Base-by-base conservation (phyloP, 2,888 invertebrate species). In the Agriopis leucophaearia region DNA sequence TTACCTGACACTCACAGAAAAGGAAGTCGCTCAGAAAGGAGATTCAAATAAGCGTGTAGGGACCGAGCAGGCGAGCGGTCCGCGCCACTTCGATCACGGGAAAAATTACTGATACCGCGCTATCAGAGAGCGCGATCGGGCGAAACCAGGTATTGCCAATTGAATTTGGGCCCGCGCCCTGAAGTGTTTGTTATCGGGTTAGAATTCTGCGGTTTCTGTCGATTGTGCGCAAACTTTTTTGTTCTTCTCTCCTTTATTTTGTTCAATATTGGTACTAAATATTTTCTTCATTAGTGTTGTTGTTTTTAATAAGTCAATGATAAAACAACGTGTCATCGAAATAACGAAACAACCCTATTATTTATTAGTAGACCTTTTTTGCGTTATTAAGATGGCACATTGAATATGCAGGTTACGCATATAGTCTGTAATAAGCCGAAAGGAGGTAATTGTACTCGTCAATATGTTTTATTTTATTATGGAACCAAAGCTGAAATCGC, bases 1-100 rank as follows among this genome's bases (percentile, higher is more conserved):
- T 94, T 94, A 94, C 92, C 93, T 94, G 94, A 94, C 94, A 94
- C 93, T 93, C 93, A 93, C 94, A 94, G 93, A 89, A 91, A 91
- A 94, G 92, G 92, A 92, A 91, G 88, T 89, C 90, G 85, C 88
- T 88, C 86, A 88, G 90, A 88, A 89, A 88, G 85, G 84, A 87
- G 91, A 92, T 92, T 92, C 92, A 92, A 92, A 93, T 93, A 92
- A 90, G 87, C 91, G 92, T 89, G 80, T 85, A 85, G 82, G 89
- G 89, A 88, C 88, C 87, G 84, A 78, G 81, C 80, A 81, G 78
- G 78, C 80, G 76, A 74, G 74, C 77, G 77, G 81, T 75, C 81
- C 71, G 76, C 73, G 70, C 75, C 78, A 81, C 83, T 86, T 82
- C 84, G 86, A 85, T 86, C 84, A 80, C 79, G 81, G 81, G 78